phyloP scores from a whole-genome alignment of 2,888 invertebrate species.

The Tetragonula carbonaria region DNA sequence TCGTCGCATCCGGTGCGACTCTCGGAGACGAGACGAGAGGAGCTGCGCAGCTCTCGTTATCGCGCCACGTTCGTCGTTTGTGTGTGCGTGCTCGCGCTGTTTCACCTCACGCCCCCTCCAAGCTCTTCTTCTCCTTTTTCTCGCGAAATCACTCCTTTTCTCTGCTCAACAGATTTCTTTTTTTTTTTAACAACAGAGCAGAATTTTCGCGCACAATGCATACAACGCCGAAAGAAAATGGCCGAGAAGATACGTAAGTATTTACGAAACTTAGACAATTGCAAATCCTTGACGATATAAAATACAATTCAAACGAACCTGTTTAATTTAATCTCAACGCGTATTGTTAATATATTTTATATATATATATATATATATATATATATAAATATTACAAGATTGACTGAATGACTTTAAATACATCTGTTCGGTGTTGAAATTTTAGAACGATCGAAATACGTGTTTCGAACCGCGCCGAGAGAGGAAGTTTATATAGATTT shows the following conservation, averaged over 20 bases:
- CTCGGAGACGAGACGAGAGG: conserved; percentile 50
- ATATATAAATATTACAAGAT: too few relatives aligned
- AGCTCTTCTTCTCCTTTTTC: neutral
- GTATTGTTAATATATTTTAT: too few relatives aligned
- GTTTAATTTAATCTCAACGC: too few relatives aligned
- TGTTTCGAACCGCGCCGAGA: too few relatives aligned
- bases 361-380: too few relatives aligned
- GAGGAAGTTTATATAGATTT: too few relatives aligned
- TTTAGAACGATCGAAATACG: too few relatives aligned
- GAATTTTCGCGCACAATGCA: neutral
- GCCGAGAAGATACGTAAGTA: neutral
- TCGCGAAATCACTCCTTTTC: neutral
- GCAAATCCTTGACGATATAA: too few relatives aligned
- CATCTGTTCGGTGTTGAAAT: too few relatives aligned
- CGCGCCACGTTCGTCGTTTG: conserved; percentile 36
- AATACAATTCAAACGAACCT: too few relatives aligned
- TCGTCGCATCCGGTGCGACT: conserved; percentile 78
- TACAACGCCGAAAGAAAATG: neutral
- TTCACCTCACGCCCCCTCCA: neutral
- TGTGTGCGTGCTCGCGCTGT: conserved; percentile 14
- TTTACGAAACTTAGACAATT: neutral
- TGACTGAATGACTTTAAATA: too few relatives aligned
- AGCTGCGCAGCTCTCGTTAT: conserved; percentile 61
- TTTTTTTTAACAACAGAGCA: too few relatives aligned
- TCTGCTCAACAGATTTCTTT: neutral